These are phyloP conservation scores for Valencia hispanica DNA, from an alignment of 2,797 vertebrate species.

Conservation along the genomic window DNA sequence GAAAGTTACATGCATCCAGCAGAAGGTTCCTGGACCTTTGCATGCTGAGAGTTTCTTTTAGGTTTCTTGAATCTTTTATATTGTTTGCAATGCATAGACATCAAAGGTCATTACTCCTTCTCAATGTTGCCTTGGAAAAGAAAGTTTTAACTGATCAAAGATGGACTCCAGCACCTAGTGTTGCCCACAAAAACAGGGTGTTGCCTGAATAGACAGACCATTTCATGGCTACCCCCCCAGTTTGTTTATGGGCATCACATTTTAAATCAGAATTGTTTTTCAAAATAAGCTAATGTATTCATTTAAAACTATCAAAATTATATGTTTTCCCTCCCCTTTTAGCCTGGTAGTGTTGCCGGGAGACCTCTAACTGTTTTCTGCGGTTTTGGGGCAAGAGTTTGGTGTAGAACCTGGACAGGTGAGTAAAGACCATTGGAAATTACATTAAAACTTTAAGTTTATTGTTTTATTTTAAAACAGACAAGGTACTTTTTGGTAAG, in stretches of 20 bases:
- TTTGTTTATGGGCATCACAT: not conserved
- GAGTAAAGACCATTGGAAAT: not conserved
- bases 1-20: not conserved
- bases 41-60: not conserved
- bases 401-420: not conserved
- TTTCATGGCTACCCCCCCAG: not conserved
- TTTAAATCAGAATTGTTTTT: not conserved
- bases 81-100: not conserved
- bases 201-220: no score
- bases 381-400: not conserved
- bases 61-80: not conserved
- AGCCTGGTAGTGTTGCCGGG: not conserved
- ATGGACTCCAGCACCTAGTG: no score
- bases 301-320: not conserved
- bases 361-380: not conserved
- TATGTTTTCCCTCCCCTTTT: not conserved
- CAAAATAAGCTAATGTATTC: not conserved
- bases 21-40: not conserved
- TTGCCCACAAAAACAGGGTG: no score
- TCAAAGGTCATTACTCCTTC: not conserved
- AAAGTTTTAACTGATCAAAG: no score
- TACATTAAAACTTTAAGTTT: not conserved
- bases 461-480: not conserved
- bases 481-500: not conserved
- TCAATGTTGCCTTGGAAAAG: not conserved